Conservation (phyloP, 2,888 invertebrate genomes). For the Globia sparganii region DNA sequence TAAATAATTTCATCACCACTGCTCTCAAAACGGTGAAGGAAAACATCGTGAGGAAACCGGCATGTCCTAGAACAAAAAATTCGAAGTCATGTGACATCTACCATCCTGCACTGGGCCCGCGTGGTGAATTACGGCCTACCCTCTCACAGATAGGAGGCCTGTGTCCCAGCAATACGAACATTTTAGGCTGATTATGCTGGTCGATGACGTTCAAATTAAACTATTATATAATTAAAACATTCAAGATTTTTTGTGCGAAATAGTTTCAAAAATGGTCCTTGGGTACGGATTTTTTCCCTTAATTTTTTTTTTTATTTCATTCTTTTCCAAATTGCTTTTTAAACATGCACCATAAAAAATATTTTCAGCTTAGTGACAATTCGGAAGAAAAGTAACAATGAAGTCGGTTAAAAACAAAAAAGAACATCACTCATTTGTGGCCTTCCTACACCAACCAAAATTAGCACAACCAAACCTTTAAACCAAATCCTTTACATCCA, state of each 20-base stretch:
- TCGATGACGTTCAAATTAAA: neutral
- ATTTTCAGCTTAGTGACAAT: neutral
- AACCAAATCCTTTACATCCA: conserved; percentile 29
- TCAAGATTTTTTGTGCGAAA: too few species aligned
- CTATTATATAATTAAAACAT: neutral
- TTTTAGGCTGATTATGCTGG: too few species aligned
- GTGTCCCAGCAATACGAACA: too few species aligned
- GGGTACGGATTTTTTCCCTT: too few species aligned
- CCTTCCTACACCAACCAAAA: neutral
- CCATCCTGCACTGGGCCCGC: too few species aligned
- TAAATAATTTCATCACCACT: too few species aligned
- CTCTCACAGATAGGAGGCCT: too few species aligned
- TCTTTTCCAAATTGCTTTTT: neutral
- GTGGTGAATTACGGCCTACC: too few species aligned
- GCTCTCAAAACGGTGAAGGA: too few species aligned
- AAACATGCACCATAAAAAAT: neutral
- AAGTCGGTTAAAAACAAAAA: neutral
- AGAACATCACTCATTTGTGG: neutral
- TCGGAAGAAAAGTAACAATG: neutral
- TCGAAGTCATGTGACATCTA: too few species aligned
- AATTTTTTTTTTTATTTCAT: neutral
- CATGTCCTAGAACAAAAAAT: too few species aligned
- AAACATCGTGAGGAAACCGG: too few species aligned
- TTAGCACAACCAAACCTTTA: conserved; percentile 26
- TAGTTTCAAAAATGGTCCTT: neutral